Conservation (phyloP, 2,797 vertebrate species). For the Champsocephalus gunnari region DNA sequence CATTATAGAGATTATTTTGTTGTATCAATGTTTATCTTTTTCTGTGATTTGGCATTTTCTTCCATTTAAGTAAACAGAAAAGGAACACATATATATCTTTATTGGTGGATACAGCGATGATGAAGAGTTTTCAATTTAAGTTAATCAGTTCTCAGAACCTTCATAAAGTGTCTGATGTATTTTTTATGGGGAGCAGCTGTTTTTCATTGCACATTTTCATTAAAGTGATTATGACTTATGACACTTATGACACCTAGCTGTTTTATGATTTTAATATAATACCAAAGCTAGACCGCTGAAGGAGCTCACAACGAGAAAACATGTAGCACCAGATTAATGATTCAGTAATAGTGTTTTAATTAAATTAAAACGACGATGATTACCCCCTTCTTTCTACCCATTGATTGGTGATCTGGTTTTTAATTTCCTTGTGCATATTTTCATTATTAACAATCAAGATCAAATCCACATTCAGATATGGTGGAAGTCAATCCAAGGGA, state of each 20-base stretch:
- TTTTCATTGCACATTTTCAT: background rate
- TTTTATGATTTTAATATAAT: slow-evolving; percentile 8
- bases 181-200: background rate
- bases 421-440: no score
- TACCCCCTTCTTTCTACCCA: background rate
- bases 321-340: background rate
- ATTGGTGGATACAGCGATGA: slow-evolving; percentile 8
- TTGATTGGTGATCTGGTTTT: no score
- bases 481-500: slow-evolving; percentile 15
- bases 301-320: background rate
- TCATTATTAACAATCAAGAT: no score
- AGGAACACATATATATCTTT: background rate
- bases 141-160: no score
- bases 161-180: background rate
- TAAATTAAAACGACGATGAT: background rate
- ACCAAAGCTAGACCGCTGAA: background rate
- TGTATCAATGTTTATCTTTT: background rate
- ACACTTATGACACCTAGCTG: background rate
- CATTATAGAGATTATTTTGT: background rate
- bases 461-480: no score
- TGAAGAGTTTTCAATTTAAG: background rate
- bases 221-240: no score
- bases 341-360: background rate
- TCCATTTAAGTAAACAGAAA: slow-evolving; percentile 11
- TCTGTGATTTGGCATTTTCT: background rate